Conservation (phyloP, 2,888 invertebrate species). For the Atethmia centrago region DNA sequence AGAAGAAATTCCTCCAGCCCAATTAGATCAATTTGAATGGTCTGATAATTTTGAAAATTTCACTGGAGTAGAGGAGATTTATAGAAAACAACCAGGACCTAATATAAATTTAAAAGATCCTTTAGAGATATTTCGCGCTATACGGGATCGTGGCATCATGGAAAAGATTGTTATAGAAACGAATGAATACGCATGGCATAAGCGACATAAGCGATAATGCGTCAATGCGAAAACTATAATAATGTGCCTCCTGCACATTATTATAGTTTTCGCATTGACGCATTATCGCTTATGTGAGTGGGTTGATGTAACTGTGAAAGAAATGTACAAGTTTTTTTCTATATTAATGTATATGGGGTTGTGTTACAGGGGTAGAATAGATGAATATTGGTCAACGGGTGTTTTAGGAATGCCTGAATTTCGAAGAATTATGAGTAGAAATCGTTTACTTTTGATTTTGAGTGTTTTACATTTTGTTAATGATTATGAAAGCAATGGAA, state of each 20-base stretch:
- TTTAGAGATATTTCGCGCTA: constrained; percentile 2
- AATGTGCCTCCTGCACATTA: neutral
- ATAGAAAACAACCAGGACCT: constrained; percentile 12
- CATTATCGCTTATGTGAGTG: neutral
- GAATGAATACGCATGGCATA: constrained; percentile 10
- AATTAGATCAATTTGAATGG: constrained; percentile 6
- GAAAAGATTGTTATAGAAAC: constrained; percentile 10
- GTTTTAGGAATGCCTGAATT: constrained; percentile 12
- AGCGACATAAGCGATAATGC: constrained; percentile 10
- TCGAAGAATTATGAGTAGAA: neutral
- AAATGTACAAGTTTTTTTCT: constrained; percentile 7
- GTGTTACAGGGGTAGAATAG: constrained; percentile 10
- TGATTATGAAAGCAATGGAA: constrained; percentile 7
- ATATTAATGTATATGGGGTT: constrained; percentile 4
- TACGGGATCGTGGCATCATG: constrained; percentile 8
- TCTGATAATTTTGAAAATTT: constrained; percentile 14
- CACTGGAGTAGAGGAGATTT: constrained; percentile 11
- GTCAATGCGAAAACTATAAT: neutral
- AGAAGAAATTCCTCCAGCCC: constrained; percentile 16
- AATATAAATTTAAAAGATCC: constrained; percentile 1
- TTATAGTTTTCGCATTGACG: too few species aligned
- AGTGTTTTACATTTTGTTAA: neutral
- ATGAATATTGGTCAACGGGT: constrained; percentile 9
- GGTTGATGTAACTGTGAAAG: constrained; percentile 1
- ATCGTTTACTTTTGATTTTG: constrained; percentile 6